phyloP scores from a whole-genome alignment of 2,888 invertebrate genomes.

The Reticulitermes lucifugus region DNA sequence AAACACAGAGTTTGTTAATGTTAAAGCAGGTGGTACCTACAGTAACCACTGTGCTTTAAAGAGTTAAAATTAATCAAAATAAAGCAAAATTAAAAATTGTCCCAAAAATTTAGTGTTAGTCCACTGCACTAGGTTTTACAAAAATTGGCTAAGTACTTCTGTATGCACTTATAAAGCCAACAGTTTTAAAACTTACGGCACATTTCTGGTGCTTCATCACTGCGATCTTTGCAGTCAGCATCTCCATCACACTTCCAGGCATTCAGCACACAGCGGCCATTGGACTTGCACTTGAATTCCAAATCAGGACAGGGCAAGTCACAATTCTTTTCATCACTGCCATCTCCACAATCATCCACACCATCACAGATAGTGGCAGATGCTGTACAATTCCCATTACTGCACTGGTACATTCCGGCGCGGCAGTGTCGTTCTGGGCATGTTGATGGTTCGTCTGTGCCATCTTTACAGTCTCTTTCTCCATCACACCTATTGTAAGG shows the following conservation, averaged over 20 bases:
- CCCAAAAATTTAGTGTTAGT: no score
- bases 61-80: no score
- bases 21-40: no score
- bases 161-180: no score
- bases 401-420: conserved; percentile 94
- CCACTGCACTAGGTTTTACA: no score
- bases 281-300: conserved; percentile 90
- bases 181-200: conserved; percentile 71
- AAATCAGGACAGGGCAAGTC: conserved; percentile 86
- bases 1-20: no score
- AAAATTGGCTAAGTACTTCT: no score
- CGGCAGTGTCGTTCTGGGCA: conserved; percentile 89
- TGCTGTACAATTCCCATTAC: conserved; percentile 92
- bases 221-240: conserved; percentile 92
- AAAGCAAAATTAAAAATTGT: no score
- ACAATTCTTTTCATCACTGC: conserved; percentile 86
- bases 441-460: conserved; percentile 86
- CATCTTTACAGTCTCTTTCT: conserved; percentile 92
- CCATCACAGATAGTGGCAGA: conserved; percentile 95
- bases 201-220: conserved; percentile 90
- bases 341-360: conserved; percentile 91
- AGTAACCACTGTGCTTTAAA: no score
- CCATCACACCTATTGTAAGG: conserved; percentile 80
- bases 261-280: conserved; percentile 88
- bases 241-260: conserved; percentile 97